Evolutionary conservation across 2,888 invertebrate species (phyloP).

Genomic region (Agrotis ipsilon): DNA sequence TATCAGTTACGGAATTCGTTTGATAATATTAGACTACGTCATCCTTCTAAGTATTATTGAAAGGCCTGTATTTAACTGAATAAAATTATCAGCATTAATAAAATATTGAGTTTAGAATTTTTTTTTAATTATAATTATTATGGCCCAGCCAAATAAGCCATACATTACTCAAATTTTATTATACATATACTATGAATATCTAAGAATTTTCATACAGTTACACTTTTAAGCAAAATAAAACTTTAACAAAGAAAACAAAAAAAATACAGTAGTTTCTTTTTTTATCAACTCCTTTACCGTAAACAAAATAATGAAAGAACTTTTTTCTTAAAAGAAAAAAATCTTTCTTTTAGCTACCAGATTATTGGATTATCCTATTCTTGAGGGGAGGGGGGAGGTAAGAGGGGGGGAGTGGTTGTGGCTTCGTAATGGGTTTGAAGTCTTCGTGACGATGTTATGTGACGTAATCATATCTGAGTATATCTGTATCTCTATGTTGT

Average conservation of each 20-base stretch:
- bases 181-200: too few relatives aligned
- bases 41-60: too few relatives aligned
- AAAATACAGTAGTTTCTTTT: constrained; percentile 20
- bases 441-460: constrained; percentile 39
- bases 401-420: constrained; percentile 27
- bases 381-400: constrained; percentile 28
- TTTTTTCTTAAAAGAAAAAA: constrained; percentile 50
- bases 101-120: too few relatives aligned
- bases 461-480: constrained; percentile 48
- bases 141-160: too few relatives aligned
- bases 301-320: constrained; percentile 58
- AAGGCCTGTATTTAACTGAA: too few relatives aligned
- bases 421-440: constrained; percentile 59
- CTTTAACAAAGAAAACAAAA: not conserved
- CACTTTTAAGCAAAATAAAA: too few relatives aligned
- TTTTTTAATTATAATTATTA: too few relatives aligned
- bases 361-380: constrained; percentile 66
- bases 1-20: too few relatives aligned
- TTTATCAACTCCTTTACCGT: constrained; percentile 21
- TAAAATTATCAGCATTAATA: too few relatives aligned
- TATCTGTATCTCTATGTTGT: constrained; percentile 2
- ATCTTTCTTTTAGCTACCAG: constrained; percentile 51
- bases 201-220: too few relatives aligned
- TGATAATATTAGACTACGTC: too few relatives aligned
- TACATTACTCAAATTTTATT: too few relatives aligned